Conservation (phyloP, 2,797 vertebrate genomes). For the Parotocinclus haroldoi region DNA sequence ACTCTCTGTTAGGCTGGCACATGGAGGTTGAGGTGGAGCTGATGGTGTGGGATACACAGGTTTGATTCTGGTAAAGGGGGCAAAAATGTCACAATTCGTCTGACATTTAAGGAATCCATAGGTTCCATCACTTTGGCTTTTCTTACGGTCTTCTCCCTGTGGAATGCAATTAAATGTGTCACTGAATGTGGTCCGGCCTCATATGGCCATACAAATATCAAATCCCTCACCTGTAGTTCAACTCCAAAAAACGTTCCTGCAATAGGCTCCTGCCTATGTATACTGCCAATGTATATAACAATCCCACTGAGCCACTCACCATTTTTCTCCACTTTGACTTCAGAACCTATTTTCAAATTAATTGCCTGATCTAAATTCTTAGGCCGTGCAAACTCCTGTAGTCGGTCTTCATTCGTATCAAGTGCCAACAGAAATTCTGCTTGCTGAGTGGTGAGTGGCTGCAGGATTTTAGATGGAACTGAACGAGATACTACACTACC, state of each 20-base stretch:
- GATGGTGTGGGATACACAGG: neutral
- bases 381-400: constrained; percentile 57
- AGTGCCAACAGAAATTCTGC: constrained; percentile 66
- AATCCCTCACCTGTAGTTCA: constrained; percentile 74
- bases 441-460: constrained; percentile 33
- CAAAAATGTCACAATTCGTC: neutral
- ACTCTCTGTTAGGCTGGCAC: neutral
- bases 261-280: neutral
- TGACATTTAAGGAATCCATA: neutral
- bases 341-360: constrained; percentile 35
- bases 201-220: neutral
- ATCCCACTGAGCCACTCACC: constrained; percentile 56
- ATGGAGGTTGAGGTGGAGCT: neutral
- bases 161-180: neutral
- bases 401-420: constrained; percentile 49
- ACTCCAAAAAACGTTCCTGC: constrained; percentile 68
- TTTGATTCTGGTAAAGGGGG: neutral
- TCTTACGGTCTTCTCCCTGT: neutral
- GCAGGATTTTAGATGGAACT: constrained; percentile 20
- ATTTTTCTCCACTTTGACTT: constrained; percentile 60
- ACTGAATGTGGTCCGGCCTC: neutral
- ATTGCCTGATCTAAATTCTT: constrained; percentile 53
- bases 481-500: accelerated
- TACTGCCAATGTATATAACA: constrained; percentile 66
- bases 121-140: neutral